A percentile compares a stretch with the other conserved stretches of the same genome.
phyloP scores from a whole-genome alignment of 1,140 invertebrate genomes.

The Chrysomallon squamiferum region DNA sequence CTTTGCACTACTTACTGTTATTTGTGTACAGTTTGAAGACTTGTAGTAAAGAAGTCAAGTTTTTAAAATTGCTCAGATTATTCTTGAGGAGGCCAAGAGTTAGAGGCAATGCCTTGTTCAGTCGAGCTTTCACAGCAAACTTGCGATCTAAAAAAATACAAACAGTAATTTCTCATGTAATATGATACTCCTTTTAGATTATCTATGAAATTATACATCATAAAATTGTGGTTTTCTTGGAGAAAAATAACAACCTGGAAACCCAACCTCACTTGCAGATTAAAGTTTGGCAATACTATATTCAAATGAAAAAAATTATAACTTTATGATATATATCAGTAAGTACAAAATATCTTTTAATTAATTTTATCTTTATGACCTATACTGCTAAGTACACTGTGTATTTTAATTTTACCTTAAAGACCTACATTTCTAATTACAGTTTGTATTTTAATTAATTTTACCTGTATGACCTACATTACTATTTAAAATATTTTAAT shows the following conservation, averaged over 20 bases:
- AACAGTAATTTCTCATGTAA: background rate
- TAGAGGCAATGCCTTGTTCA: conserved; percentile 50
- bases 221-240: background rate
- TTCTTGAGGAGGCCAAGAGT: conserved; percentile 55
- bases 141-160: conserved; percentile 54
- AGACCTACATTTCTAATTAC: no score
- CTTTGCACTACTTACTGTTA: conserved; percentile 62
- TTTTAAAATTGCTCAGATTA: conserved; percentile 40
- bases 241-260: background rate
- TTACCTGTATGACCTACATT: no score
- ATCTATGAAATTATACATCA: background rate
- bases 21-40: conserved; percentile 59
- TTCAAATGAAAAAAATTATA: background rate
- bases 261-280: background rate
- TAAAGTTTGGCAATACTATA: background rate
- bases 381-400: no score
- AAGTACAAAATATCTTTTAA: no score
- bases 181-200: background rate
- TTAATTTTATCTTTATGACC: background rate
- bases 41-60: conserved; percentile 48
- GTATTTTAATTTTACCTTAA: no score
- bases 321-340: background rate
- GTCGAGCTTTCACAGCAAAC: conserved; percentile 58
- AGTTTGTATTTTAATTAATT: no score
- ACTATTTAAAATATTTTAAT: no score